Conservation (phyloP, 2,797 vertebrate species). For the Sebastes steindachneri region DNA sequence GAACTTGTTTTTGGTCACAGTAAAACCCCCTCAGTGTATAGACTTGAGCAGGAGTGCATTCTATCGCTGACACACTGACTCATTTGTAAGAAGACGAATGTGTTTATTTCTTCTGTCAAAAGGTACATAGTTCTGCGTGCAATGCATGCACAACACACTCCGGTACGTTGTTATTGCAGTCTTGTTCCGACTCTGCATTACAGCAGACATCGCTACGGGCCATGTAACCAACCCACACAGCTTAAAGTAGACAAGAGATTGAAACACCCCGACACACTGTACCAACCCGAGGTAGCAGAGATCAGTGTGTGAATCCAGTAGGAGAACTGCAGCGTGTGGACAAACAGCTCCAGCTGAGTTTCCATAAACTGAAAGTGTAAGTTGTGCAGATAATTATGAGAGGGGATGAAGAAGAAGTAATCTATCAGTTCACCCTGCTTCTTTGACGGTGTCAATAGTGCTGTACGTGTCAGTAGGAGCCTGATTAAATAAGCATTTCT, state of each 20-base stretch:
- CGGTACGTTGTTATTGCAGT: background rate
- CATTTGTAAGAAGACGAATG: background rate
- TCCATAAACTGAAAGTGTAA: background rate
- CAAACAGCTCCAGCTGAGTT: background rate
- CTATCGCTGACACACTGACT: background rate
- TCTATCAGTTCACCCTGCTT: background rate
- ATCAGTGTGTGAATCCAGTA: conserved; percentile 9
- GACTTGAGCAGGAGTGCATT: background rate
- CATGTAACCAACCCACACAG: background rate
- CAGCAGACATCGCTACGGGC: background rate
- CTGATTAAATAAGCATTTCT: conserved; percentile 21
- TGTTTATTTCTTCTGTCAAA: background rate
- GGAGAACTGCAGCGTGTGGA: background rate
- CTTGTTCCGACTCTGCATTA: background rate
- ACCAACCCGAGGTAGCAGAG: background rate
- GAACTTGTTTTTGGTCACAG: background rate
- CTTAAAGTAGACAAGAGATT: background rate
- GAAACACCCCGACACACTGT: background rate
- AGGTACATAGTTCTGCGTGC: background rate
- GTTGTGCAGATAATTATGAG: background rate
- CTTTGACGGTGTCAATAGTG: conserved; percentile 1
- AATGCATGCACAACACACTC: background rate
- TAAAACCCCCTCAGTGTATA: background rate
- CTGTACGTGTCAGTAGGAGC: background rate
- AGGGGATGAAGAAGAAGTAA: background rate